Evolutionary conservation across 2,797 vertebrate species (phyloP), one percentile per base, ranked within the genome.

Genomic region (Neopelma chrysocephalum): DNA sequence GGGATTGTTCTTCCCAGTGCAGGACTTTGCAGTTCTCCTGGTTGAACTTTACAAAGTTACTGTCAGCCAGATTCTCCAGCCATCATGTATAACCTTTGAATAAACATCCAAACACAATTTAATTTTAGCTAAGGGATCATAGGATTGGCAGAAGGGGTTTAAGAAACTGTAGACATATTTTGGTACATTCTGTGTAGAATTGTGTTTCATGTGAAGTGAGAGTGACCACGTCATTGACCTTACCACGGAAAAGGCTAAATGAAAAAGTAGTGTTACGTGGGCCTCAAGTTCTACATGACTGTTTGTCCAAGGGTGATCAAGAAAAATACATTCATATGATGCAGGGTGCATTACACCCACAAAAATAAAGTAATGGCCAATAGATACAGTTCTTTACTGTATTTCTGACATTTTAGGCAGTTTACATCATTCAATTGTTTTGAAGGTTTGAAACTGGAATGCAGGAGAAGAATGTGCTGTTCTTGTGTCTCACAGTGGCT

Each of bases 21-120:
- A 57, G 65, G 42, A n/a, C 42, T 65, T 65, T 18, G 21, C 21
- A 23, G 21, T 65, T 65, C 42, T 64, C 48, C 40, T 45, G 42
- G 21, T 45, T 65, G 42, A 45, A n/a, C 42, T 45, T 42, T 32
- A 64, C 42, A n/a, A 45, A 15, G 15, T 45, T 45, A 23, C 31
- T 65, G 21, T 45, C 62, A 65, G 15, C 42, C 21, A 4, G 11
- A n/a, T 65, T n/a, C 42, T 65, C 40, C 42, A 45, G 42, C 18
- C 22, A 23, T 64, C 31, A 23, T 43, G 29, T 64, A 45, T 22
- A 64, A 18, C 42, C 31, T 66, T 61, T 65, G 77, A 77, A 72
- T 93, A 50, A 88, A 68, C 60, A 79, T 92, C 89, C 61, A 79
- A 89, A 94, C 78, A n/a, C 34, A 90, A 61, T 92, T 95, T 90